phyloP scores from a whole-genome alignment of 2,797 vertebrate genomes.

The Anniella stebbinsi region DNA sequence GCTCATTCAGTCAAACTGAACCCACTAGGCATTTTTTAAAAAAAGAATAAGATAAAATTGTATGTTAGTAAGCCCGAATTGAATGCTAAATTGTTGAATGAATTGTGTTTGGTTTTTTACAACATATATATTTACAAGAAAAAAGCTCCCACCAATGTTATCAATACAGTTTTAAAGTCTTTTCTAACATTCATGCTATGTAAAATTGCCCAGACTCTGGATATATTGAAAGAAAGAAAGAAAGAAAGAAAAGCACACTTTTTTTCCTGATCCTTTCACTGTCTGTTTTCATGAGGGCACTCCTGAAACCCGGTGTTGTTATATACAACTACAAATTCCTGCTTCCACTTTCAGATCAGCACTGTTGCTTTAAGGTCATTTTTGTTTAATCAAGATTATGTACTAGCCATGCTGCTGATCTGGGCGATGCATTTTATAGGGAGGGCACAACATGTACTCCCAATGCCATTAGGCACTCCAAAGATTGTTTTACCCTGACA shows the following conservation, averaged over 20 bases:
- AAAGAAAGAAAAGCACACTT: not conserved
- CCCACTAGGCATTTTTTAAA: not conserved
- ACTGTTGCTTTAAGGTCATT: constrained; percentile 51
- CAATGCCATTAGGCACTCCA: constrained; percentile 30
- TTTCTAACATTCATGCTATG: constrained; percentile 35
- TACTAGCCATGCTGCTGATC: constrained; percentile 33
- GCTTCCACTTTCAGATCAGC: not conserved
- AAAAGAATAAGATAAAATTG: rapidly evolving
- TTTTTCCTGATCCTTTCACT: constrained; percentile 23
- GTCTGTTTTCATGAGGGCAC: constrained; percentile 38
- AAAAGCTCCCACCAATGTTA: not conserved
- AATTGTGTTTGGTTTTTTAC: too few species aligned
- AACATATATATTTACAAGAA: not conserved
- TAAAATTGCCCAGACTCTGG: constrained; percentile 60
- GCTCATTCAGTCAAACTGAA: not conserved
- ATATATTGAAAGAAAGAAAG: constrained; percentile 37
- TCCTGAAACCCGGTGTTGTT: constrained; percentile 41
- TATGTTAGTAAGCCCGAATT: too few species aligned
- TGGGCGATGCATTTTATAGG: constrained; percentile 36
- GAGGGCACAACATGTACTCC: constrained; percentile 9
- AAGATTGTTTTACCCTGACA: constrained; percentile 43
- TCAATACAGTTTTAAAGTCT: not conserved
- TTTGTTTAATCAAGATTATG: constrained; percentile 53
- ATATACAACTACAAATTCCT: constrained; percentile 19
- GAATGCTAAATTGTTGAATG: not conserved